Percentiles rank a stretch among this genome's conserved stretches.
Conservation (phyloP, 1,140 invertebrate genomes). For the Drosophila nasuta region DNA sequence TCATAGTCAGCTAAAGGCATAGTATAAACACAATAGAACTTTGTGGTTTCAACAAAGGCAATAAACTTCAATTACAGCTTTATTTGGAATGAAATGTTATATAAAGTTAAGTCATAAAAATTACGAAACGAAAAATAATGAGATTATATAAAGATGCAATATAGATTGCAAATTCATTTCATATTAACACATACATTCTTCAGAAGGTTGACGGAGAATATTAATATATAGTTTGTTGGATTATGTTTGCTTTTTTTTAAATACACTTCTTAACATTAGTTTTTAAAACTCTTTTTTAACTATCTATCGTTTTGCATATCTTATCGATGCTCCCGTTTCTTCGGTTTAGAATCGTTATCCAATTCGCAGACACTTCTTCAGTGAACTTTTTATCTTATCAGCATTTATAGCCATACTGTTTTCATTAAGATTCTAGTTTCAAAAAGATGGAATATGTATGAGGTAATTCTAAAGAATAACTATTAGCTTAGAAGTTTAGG, state of each 20-base stretch:
- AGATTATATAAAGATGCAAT: too few species aligned
- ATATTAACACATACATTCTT: too few species aligned
- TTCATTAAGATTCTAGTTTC: not conserved
- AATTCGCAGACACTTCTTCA: not conserved
- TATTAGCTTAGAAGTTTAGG: not conserved
- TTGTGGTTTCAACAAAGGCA: not conserved
- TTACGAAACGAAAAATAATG: not conserved
- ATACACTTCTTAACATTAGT: too few species aligned
- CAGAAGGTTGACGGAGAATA: too few species aligned
- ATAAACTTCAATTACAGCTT: not conserved
- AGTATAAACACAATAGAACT: constrained; percentile 5
- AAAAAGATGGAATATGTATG: not conserved
- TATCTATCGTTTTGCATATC: too few species aligned
- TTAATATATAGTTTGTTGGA: too few species aligned
- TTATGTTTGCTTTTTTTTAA: too few species aligned
- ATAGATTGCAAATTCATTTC: too few species aligned
- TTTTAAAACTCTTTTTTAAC: too few species aligned
- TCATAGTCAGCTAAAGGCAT: not conserved
- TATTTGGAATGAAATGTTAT: not conserved
- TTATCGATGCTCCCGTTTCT: not conserved
- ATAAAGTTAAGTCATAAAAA: not conserved
- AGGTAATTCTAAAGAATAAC: not conserved
- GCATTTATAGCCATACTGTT: not conserved
- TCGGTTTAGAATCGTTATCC: not conserved
- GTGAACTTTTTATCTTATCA: not conserved